Base-by-base conservation (phyloP, 2,797 vertebrate species). In the Neosilurus mollespiculum region DNA sequence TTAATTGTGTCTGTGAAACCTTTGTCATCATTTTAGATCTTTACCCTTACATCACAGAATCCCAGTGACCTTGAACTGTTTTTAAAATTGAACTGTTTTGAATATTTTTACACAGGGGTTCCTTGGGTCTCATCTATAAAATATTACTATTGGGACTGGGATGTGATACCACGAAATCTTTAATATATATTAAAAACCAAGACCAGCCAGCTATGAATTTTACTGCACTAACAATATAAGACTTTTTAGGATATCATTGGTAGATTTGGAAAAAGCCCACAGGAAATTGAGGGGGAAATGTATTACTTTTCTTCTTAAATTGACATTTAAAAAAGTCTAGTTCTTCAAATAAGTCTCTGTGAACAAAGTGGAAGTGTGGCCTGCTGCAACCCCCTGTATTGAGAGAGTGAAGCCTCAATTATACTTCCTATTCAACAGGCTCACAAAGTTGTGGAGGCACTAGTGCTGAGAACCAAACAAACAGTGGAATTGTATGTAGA, bases 151-250 rank as follows among this genome's bases (percentile, higher is more conserved):
- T 49, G 30, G n/a, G 62, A 59, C 34, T 49, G 58, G 54, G 26
- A 30, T 49, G 5, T 62, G 67, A 58, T 34, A 26, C 30, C 30
- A 77, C 30, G 34, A 75, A 66, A 66, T 72, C 61, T 64, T 82
- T 66, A 75, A 75, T 62, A 82, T 75, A 65, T 82, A 59, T 18
- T 26, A 34, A 18, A 67, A 77, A 26, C 51, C 62, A 76, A 82
- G 26, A 51, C 71, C 81, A 84, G 81, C 77, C 67, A 26, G 64
- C 67, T 83, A 87, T 84, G 69, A 82, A 85, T 87, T 87, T 79
- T 70, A 81, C 69, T 49, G 72, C 37, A 62, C 51, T 49, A 59
- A 22, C 37, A 85, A 85, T 85, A 66, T 83, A 73, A 79, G 61
- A 73, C 20, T 81, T 83, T 66, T 76, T 37, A 75, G 76, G 78